Evolutionary conservation across 1,140 invertebrate genomes (phyloP).

Genomic region (Matsumurasca onukii): DNA sequence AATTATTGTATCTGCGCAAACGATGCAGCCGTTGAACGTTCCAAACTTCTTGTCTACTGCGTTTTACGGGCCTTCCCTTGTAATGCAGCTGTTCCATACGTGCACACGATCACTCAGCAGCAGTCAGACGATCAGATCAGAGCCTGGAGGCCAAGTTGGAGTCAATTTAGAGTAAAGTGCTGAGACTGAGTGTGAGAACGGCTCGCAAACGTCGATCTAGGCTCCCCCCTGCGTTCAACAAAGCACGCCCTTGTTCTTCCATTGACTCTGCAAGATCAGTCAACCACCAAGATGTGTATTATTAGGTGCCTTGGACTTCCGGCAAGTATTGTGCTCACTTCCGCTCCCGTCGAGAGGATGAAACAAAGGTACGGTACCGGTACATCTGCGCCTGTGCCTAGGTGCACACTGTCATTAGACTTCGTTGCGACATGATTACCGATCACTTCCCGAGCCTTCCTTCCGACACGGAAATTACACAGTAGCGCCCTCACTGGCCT

Average conservation of each 20-base stretch:
- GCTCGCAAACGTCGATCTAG: neutral
- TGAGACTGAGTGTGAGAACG: conserved; percentile 21
- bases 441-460: neutral
- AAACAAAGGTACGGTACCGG: conserved; percentile 9
- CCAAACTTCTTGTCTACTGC: too few species aligned
- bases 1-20: too few species aligned
- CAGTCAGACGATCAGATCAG: neutral
- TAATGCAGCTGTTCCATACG: too few species aligned
- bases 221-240: neutral
- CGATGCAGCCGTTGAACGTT: too few species aligned
- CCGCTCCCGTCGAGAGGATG: conserved; percentile 17
- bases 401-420: neutral
- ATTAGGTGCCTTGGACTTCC: conserved; percentile 25
- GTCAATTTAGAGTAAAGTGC: conserved; percentile 10
- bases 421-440: conserved; percentile 2
- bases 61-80: too few species aligned
- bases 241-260: conserved; percentile 10
- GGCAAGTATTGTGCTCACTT: conserved; percentile 6
- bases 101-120: too few species aligned
- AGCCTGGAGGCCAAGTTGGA: neutral
- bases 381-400: neutral
- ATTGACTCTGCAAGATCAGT: conserved; percentile 22
- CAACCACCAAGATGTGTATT: conserved; percentile 26
- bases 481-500: conserved; percentile 3
- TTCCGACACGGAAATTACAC: conserved; percentile 23